Conservation (phyloP, 2,113 vertebrate genomes). For the Falco punctatus region DNA sequence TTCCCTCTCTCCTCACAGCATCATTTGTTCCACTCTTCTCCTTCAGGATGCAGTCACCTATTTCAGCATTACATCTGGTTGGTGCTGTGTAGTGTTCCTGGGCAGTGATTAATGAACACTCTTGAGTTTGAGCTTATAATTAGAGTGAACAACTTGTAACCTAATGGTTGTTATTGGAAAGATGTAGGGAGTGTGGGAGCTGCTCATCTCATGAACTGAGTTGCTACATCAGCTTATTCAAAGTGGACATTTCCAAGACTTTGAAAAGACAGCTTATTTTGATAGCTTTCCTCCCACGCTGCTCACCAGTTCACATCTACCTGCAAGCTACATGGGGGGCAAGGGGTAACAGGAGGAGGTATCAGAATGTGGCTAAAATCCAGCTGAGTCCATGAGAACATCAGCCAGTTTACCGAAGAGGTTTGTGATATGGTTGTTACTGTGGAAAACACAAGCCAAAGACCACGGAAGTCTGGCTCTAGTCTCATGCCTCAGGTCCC, state of each 20-base stretch:
- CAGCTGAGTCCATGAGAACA: background rate
- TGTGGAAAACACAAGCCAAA: background rate
- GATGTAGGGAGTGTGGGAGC: background rate
- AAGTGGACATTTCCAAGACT: background rate
- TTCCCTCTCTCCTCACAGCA: background rate
- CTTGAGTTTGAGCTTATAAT: background rate
- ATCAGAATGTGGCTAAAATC: background rate
- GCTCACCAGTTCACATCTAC: background rate
- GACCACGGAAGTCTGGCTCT: background rate
- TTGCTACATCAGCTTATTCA: background rate
- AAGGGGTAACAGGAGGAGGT: accelerated
- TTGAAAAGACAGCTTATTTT: background rate
- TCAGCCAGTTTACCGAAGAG: background rate
- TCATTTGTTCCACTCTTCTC: background rate
- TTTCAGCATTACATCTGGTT: background rate
- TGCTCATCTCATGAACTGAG: background rate
- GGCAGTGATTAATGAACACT: background rate
- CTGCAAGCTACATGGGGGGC: background rate
- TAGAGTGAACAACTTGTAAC: background rate
- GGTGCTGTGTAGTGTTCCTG: background rate
- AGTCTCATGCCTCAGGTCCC: background rate
- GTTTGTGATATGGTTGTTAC: background rate
- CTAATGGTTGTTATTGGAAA: background rate
- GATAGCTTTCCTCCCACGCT: background rate
- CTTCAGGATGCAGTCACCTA: background rate